A percentile compares a stretch with the other conserved stretches of the same genome.
Evolutionary conservation across 2,797 vertebrate genomes (phyloP).

Genomic region (Acanthiza pusilla): DNA sequence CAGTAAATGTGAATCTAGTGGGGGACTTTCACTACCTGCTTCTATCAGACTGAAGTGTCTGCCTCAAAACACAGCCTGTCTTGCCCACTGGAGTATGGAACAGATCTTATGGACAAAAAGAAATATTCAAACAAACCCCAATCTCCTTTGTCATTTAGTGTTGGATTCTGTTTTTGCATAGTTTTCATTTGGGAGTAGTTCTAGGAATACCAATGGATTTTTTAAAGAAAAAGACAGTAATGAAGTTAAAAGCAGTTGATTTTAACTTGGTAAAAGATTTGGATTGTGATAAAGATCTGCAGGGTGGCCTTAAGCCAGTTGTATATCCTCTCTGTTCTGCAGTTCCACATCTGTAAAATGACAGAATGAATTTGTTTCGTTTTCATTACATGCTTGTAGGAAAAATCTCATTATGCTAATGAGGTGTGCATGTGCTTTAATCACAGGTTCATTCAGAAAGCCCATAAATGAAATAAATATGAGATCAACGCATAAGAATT

Average conservation of each 20-base stretch:
- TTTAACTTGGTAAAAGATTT: not conserved
- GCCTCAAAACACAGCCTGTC: not conserved
- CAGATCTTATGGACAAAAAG: not conserved
- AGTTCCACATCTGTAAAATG: slow-evolving; percentile 33
- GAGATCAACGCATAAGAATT: not conserved
- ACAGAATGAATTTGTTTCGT: not conserved
- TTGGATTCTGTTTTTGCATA: not conserved
- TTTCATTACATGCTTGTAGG: slow-evolving; percentile 20
- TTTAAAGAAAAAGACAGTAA: not conserved
- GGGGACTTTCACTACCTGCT: not conserved
- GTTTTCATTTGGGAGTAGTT: not conserved
- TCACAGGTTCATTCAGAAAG: slow-evolving; percentile 48
- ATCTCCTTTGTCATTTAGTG: not conserved
- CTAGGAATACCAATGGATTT: not conserved
- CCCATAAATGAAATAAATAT: slow-evolving; percentile 24
- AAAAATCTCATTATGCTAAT: slow-evolving; percentile 54
- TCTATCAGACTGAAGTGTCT: not conserved
- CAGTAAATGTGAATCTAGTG: not conserved
- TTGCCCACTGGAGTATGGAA: not conserved
- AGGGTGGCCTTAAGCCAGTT: not conserved
- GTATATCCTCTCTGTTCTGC: not conserved
- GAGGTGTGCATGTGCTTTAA: slow-evolving; percentile 13
- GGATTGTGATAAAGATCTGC: not conserved
- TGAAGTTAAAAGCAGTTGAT: not conserved
- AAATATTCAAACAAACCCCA: not conserved